phyloP scores from a whole-genome alignment of 2,113 vertebrate genomes.

The Colistium nudipinnis region DNA sequence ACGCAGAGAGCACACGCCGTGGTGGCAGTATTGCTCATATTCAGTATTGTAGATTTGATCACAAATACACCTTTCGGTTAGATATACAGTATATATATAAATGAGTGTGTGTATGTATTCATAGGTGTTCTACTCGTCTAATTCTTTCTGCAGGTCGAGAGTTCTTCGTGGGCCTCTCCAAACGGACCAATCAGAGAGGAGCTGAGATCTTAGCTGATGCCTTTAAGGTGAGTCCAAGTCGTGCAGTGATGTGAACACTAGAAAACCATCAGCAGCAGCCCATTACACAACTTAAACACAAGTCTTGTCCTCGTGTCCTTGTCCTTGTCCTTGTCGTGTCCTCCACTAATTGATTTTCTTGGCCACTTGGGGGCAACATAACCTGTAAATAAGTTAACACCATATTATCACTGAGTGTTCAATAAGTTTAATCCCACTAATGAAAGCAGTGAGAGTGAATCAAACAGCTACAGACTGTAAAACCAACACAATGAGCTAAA shows the following conservation, averaged over 20 bases:
- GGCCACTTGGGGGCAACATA: not conserved
- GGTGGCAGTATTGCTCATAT: not conserved
- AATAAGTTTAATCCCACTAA: no score
- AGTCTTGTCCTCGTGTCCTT: not conserved
- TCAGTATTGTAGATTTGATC: not conserved
- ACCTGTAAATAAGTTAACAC: no score
- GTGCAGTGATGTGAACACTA: not conserved
- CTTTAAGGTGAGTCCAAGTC: slow-evolving; percentile 89
- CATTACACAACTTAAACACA: not conserved
- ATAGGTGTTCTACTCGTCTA: not conserved
- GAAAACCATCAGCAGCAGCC: not conserved
- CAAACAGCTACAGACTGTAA: no score
- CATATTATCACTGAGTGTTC: not conserved
- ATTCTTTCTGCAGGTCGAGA: slow-evolving; percentile 86
- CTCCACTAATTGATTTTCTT: not conserved
- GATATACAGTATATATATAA: no score
- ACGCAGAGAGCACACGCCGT: slow-evolving; percentile 14
- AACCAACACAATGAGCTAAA: no score
- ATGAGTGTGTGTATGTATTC: not conserved
- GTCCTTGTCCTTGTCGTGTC: no score
- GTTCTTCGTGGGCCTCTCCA: slow-evolving; percentile 98
- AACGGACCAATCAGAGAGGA: slow-evolving; percentile 96
- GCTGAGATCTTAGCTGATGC: slow-evolving; percentile 97
- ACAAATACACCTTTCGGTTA: not conserved
- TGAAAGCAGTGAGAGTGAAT: no score